Conservation (phyloP, 2,888 invertebrate genomes). For the Acleris laterana region DNA sequence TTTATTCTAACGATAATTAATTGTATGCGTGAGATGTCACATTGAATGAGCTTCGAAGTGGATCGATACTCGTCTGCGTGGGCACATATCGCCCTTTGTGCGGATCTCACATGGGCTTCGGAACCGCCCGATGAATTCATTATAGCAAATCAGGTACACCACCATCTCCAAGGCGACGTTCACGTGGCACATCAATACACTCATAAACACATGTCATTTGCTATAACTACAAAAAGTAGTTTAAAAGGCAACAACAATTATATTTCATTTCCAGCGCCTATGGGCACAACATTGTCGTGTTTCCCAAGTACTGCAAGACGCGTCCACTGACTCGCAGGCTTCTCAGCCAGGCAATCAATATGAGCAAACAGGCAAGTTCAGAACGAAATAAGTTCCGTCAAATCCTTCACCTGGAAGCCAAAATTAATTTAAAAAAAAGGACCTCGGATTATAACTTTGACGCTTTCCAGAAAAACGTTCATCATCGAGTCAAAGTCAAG, state of each 20-base stretch:
- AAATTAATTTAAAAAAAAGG: not conserved
- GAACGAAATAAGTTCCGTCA: not conserved
- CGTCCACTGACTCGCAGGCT: slow-evolving; percentile 62
- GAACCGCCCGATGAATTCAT: slow-evolving; percentile 80
- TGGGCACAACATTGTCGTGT: slow-evolving; percentile 78
- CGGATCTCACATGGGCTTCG: slow-evolving; percentile 80
- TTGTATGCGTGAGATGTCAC: slow-evolving; percentile 77
- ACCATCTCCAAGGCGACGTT: slow-evolving; percentile 7
- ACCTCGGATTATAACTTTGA: slow-evolving; percentile 3
- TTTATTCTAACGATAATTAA: slow-evolving; percentile 74
- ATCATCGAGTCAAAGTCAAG: slow-evolving; percentile 62
- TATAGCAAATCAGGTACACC: slow-evolving; percentile 77
- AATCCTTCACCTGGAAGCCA: not conserved
- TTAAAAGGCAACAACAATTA: not conserved
- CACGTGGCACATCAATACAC: slow-evolving; percentile 19
- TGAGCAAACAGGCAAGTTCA: slow-evolving; percentile 62
- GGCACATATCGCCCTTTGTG: slow-evolving; percentile 82
- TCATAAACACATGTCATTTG: slow-evolving; percentile 20
- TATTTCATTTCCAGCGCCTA: slow-evolving; percentile 67
- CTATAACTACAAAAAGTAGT: slow-evolving; percentile 9
- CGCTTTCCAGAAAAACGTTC: slow-evolving; percentile 60
- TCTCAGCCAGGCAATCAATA: slow-evolving; percentile 63
- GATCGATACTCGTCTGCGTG: slow-evolving; percentile 78
- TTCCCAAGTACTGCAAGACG: slow-evolving; percentile 73
- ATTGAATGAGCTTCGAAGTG: slow-evolving; percentile 84